Percentiles rank a stretch among this genome's conserved stretches.
phyloP scores from a whole-genome alignment of 2,888 invertebrate genomes.

The Eucera pruinosa region DNA sequence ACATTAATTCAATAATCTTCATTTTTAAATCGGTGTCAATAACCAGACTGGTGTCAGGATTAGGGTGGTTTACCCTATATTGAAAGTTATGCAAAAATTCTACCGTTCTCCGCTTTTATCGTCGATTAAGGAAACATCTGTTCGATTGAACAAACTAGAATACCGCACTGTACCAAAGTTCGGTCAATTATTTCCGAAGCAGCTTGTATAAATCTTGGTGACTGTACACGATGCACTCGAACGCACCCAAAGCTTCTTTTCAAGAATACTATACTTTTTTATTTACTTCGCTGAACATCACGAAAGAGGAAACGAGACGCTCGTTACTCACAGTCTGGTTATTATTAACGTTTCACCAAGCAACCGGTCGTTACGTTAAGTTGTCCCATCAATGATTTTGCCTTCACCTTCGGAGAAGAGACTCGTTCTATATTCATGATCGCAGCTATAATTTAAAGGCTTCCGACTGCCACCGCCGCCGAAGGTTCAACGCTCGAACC shows the following conservation, averaged over 20 bases:
- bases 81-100: too few relatives aligned
- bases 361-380: constrained; percentile 41
- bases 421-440: constrained; percentile 52
- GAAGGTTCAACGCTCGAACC: constrained; percentile 15
- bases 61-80: too few relatives aligned
- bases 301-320: constrained; percentile 20
- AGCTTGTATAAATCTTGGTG: too few relatives aligned
- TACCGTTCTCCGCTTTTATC: too few relatives aligned
- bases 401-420: constrained; percentile 37
- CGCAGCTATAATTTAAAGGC: constrained; percentile 50
- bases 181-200: too few relatives aligned
- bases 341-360: constrained; percentile 51
- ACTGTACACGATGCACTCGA: too few relatives aligned
- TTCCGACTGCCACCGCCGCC: constrained; percentile 19
- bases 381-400: constrained; percentile 59
- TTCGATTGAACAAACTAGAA: too few relatives aligned
- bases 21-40: too few relatives aligned
- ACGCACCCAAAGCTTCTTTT: background rate
- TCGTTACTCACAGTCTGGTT: constrained; percentile 28
- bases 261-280: constrained; percentile 1
- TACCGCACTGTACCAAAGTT: too few relatives aligned
- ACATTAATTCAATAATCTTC: too few relatives aligned
- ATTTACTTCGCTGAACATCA: background rate
- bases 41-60: too few relatives aligned
- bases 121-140: too few relatives aligned